phyloP scores from a whole-genome alignment of 2,113 vertebrate species.

The Daboia siamensis region DNA sequence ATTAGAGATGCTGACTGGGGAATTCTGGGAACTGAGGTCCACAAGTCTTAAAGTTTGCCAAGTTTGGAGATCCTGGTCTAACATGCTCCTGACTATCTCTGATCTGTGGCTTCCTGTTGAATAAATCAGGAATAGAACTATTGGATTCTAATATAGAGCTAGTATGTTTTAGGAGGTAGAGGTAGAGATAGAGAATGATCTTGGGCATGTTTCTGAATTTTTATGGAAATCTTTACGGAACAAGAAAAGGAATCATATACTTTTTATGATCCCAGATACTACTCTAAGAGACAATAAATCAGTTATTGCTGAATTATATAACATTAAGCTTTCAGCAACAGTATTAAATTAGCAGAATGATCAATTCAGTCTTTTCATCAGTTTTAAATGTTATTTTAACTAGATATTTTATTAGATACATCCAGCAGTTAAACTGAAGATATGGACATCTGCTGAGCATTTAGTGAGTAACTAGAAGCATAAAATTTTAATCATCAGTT shows the following conservation, averaged over 20 bases:
- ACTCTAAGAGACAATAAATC: slow-evolving; percentile 28
- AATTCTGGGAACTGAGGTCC: not conserved
- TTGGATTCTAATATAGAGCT: not conserved
- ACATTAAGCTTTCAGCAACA: slow-evolving; percentile 44
- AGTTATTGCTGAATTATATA: slow-evolving; percentile 44
- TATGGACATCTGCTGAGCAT: slow-evolving; percentile 70
- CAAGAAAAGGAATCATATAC: slow-evolving; percentile 15
- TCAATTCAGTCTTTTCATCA: slow-evolving; percentile 58
- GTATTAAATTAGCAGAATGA: slow-evolving; percentile 53
- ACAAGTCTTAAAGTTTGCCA: not conserved
- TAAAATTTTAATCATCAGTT: slow-evolving; percentile 76
- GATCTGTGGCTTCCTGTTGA: not conserved
- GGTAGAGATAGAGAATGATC: not conserved
- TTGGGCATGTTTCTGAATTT: not conserved
- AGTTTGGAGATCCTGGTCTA: not conserved
- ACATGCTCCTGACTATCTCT: not conserved
- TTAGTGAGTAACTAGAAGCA: slow-evolving; percentile 70
- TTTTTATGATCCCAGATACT: slow-evolving; percentile 20
- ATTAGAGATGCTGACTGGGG: not conserved
- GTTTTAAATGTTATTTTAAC: slow-evolving; percentile 63
- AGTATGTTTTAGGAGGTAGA: not conserved
- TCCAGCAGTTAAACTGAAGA: slow-evolving; percentile 63
- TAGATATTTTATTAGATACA: slow-evolving; percentile 62
- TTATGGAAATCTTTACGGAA: not conserved
- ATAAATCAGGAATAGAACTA: not conserved